phyloP scores from a whole-genome alignment of 2,113 vertebrate genomes.

The Enhydra lutris region DNA sequence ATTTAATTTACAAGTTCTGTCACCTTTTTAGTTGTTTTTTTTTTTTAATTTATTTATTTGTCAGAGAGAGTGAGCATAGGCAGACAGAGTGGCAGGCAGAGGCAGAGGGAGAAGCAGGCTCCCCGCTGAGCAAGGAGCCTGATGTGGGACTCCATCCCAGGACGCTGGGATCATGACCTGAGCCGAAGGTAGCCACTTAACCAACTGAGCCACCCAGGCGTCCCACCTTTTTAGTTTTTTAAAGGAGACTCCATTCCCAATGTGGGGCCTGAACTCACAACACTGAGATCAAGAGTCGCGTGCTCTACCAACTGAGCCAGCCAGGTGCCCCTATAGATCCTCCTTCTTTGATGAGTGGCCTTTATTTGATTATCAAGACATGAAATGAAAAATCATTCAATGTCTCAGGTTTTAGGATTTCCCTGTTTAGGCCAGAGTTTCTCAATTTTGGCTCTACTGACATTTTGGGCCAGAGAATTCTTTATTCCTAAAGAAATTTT shows the following conservation, averaged over 20 bases:
- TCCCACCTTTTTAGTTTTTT: background rate
- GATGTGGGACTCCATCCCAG: too few species aligned
- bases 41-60: too few species aligned
- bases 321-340: background rate
- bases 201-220: too few species aligned
- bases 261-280: background rate
- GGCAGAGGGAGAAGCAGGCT: too few species aligned
- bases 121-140: too few species aligned
- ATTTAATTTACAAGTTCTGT: slow-evolving; percentile 29
- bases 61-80: too few species aligned
- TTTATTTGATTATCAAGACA: slow-evolving; percentile 8
- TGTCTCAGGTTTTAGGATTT: background rate
- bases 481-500: background rate
- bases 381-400: background rate
- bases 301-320: background rate
- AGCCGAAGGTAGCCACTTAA: too few species aligned
- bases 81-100: too few species aligned
- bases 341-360: background rate
- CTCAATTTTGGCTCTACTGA: background rate
- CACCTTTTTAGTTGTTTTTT: background rate
- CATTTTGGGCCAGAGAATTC: background rate
- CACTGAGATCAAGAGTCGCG: background rate
- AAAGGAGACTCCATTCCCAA: background rate
- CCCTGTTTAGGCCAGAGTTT: background rate
- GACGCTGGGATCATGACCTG: too few species aligned